phyloP scores from a whole-genome alignment of 2,797 vertebrate species.

The Paguma larvata region DNA sequence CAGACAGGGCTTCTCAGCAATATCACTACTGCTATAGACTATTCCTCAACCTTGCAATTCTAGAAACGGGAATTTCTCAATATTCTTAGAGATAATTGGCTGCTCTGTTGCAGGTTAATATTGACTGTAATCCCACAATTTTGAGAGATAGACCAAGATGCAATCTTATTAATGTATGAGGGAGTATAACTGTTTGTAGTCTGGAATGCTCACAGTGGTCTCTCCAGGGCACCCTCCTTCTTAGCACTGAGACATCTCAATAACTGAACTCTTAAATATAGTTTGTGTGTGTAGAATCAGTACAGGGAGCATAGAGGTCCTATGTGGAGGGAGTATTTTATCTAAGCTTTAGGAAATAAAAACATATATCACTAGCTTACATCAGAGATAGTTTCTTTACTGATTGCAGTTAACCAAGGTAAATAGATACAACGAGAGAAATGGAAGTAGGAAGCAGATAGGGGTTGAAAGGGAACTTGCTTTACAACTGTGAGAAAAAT shows the following conservation, averaged over 20 bases:
- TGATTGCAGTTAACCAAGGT: neutral
- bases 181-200: neutral
- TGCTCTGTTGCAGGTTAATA: neutral
- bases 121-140: neutral
- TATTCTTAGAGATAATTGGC: neutral
- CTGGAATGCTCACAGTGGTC: neutral
- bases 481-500: neutral
- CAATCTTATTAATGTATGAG: neutral
- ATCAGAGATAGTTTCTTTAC: neutral
- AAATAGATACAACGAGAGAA: neutral
- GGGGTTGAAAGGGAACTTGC: neutral
- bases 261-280: neutral
- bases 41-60: neutral
- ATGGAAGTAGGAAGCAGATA: neutral
- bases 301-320: neutral
- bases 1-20: neutral
- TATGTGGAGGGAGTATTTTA: neutral
- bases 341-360: conserved; percentile 19
- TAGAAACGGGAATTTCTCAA: neutral
- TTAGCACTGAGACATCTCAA: neutral
- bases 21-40: neutral
- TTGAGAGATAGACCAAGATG: neutral
- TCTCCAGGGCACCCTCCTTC: neutral
- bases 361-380: neutral
- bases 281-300: neutral